Evolutionary conservation across 92 coral and sea anemone genomes (phyloP), one percentile per base, ranked within the genome.

Genomic region (Bergia puertoricense): DNA sequence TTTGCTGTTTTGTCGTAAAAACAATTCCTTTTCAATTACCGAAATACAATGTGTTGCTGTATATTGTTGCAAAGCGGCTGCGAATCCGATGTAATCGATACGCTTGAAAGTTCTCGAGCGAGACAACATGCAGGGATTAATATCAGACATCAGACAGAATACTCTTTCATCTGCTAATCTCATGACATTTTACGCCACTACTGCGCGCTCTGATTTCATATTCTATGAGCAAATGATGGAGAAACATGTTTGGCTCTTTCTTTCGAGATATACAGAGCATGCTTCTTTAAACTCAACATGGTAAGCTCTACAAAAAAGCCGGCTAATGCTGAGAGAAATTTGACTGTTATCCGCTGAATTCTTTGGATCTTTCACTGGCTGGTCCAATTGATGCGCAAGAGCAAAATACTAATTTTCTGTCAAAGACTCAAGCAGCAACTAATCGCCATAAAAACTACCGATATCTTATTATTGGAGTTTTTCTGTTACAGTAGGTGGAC

Each of bases 11-110:
- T 79, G 3, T 15, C 66, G 9, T 8, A 23, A 79, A 77, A 51
- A 79, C 82, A 79, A 79, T 79, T 79, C 82, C 82, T 79, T 79
- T 79, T 46, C 65, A 79, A 79, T 16, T 46, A 20, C 59, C 66
- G 62, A 43, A 79, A 30, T 37, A 79, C 67, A 79, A 50, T 78
- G 81, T 48, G 18, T 78, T 45, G 81, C 59, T 78, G 81, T 78
- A 78, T 48, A 46, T n/a, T 22, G 59, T 77, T 77, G 81, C 80
- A 76, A 40, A 20, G 59, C 81, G 15, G 59, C 59, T 54, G 59
- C 11, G 18, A 54, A 54, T 45, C 67, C 82, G 39, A 40, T 79
- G 82, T 79, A 79, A 79, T 46, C 40, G 82, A 79, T 79, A 79
- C 82, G 82, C 18, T 11, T 79, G 82, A 54, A 36, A 8, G 41